These are phyloP conservation scores for Drosophila fuyamai DNA, from an alignment of 1,140 invertebrate species.

Conservation along the genomic window DNA sequence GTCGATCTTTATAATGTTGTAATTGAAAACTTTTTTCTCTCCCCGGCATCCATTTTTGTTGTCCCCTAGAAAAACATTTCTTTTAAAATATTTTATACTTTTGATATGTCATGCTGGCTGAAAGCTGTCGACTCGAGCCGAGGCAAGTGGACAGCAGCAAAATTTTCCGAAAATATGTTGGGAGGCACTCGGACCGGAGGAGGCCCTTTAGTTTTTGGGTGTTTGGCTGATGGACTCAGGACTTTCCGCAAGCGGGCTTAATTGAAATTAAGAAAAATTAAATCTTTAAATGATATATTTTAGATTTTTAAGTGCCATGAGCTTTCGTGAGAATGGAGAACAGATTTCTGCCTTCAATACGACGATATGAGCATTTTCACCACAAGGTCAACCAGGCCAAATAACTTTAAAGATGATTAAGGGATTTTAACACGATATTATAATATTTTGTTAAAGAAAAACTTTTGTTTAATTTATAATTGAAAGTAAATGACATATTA, in stretches of 20 bases:
- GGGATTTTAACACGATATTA: no score
- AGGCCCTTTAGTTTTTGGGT: constrained; percentile 21
- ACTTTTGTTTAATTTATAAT: no score
- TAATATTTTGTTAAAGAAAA: no score
- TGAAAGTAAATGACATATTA: no score
- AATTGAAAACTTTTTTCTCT: constrained; percentile 82
- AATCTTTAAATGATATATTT: no score
- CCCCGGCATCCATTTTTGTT: constrained; percentile 24
- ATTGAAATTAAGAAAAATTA: constrained; percentile 36
- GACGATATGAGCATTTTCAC: no score
- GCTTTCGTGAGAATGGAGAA: constrained; percentile 1
- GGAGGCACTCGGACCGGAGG: constrained; percentile 6
- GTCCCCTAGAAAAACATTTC: constrained; percentile 61
- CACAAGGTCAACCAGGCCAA: no score
- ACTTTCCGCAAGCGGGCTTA: constrained; percentile 7
- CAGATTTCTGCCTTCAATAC: no score
- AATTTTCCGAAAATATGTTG: constrained; percentile 38
- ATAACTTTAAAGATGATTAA: no score
- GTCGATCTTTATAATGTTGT: constrained; percentile 84
- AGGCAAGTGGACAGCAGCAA: constrained; percentile 53
- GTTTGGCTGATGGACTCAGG: constrained; percentile 11
- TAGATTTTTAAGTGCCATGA: not conserved
- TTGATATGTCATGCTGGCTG: constrained; percentile 78
- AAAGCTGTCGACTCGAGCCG: constrained; percentile 61
- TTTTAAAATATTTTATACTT: constrained; percentile 82